A percentile compares a stretch with the other conserved stretches of the same genome.
Evolutionary conservation across 2,113 vertebrate species (phyloP).

Genomic region (Emydura subglobosa): DNA sequence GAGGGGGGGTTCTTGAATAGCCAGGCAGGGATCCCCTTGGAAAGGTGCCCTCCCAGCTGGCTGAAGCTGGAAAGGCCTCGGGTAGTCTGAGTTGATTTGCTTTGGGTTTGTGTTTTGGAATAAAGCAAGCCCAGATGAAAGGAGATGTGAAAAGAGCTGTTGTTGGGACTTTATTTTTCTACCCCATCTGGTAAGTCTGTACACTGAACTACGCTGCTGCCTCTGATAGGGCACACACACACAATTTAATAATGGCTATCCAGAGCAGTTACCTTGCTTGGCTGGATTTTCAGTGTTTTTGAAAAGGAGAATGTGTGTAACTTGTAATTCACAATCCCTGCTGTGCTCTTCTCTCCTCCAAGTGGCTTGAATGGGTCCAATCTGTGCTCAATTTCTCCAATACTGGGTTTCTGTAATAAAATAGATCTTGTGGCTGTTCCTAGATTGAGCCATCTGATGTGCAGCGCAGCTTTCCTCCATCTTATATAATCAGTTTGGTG

Average conservation of each 20-base stretch:
- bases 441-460: not conserved
- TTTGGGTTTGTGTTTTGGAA: not conserved
- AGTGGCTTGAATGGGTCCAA: not conserved
- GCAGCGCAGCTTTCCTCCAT: not conserved
- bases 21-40: accelerated
- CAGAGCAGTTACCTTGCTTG: not conserved
- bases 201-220: not conserved
- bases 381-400: not conserved
- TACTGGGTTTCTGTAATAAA: not conserved
- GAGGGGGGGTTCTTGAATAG: not conserved
- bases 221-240: not conserved
- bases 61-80: not conserved
- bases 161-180: not conserved
- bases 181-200: not conserved
- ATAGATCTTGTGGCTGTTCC: not conserved
- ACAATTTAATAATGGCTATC: not conserved
- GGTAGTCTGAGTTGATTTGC: not conserved
- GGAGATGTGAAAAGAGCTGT: not conserved
- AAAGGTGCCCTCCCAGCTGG: accelerated
- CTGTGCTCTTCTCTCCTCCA: not conserved
- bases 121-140: not conserved
- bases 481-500: not conserved
- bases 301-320: not conserved
- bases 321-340: accelerated
- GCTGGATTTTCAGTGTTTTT: not conserved